Evolutionary conservation across 2,888 invertebrate genomes (phyloP).

Genomic region (Aspidapion aeneum): DNA sequence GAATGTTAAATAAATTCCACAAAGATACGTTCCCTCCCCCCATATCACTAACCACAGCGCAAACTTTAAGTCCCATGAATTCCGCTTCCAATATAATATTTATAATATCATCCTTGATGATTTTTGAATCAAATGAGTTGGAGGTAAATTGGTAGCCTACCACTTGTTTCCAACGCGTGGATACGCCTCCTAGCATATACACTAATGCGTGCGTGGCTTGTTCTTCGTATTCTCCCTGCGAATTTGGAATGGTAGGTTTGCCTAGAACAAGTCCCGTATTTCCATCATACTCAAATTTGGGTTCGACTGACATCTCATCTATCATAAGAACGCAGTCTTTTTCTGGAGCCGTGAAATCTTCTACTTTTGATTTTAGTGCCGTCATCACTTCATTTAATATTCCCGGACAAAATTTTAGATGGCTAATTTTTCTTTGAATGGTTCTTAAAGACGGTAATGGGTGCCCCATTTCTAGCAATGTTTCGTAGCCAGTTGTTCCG

Average conservation of each 20-base stretch:
- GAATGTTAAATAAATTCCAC: too few relatives aligned
- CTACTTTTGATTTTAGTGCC: conserved; percentile 21
- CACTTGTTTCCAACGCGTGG: conserved; percentile 32
- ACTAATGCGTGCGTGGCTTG: conserved; percentile 31
- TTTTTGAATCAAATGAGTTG: too few relatives aligned
- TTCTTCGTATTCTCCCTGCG: conserved; percentile 23
- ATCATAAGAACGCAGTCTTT: conserved; percentile 21
- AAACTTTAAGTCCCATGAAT: too few relatives aligned
- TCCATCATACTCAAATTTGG: conserved; percentile 15
- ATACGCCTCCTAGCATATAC: conserved; percentile 33
- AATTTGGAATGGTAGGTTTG: conserved; percentile 20
- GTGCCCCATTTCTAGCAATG: too few relatives aligned
- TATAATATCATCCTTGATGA: too few relatives aligned
- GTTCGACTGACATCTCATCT: conserved; percentile 28
- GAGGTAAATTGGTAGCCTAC: conserved; percentile 33
- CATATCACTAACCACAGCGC: too few relatives aligned
- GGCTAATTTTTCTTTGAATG: conserved; percentile 21
- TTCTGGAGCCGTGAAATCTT: conserved; percentile 17
- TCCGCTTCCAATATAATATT: too few relatives aligned
- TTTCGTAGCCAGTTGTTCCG: too few relatives aligned
- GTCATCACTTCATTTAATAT: conserved; percentile 25
- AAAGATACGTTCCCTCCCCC: too few relatives aligned
- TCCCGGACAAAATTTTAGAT: conserved; percentile 25
- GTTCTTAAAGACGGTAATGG: conserved; percentile 28
- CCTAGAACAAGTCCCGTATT: conserved; percentile 1